These are phyloP conservation scores for Helicoverpa armigera DNA, from an alignment of 1,140 invertebrate genomes.

Conservation along the genomic window DNA sequence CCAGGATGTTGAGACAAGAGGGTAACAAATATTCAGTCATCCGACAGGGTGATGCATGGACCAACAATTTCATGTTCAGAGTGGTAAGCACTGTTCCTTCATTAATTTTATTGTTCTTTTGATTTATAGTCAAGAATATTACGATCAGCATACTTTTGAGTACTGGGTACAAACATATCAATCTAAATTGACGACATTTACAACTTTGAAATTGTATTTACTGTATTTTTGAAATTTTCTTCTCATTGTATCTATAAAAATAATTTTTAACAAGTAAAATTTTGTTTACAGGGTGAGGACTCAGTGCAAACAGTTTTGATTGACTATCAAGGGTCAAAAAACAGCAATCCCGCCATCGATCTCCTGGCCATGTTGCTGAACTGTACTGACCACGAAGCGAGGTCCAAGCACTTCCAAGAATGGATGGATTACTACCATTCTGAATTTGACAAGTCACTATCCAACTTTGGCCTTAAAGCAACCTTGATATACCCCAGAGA, in stretches of 20 bases:
- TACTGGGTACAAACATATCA: too few species aligned
- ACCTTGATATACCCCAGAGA: constrained; percentile 53
- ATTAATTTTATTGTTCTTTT: too few species aligned
- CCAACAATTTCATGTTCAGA: constrained; percentile 59
- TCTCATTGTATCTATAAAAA: too few species aligned
- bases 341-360: constrained; percentile 49
- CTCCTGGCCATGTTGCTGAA: constrained; percentile 55
- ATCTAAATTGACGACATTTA: too few species aligned
- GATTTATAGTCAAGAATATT: too few species aligned
- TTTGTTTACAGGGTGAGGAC: not conserved
- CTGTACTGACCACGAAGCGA: constrained; percentile 52
- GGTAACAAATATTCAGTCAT: constrained; percentile 58
- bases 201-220: too few species aligned
- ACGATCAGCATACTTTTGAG: too few species aligned
- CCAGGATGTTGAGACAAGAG: constrained; percentile 54
- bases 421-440: constrained; percentile 59
- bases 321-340: constrained; percentile 13
- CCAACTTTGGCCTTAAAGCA: constrained; percentile 42
- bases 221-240: too few species aligned
- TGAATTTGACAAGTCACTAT: constrained; percentile 21
- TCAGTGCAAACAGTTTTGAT: not conserved
- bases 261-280: not conserved
- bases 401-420: constrained; percentile 51
- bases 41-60: constrained; percentile 57
- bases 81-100: constrained; percentile 32